These are phyloP conservation scores for Nezara viridula DNA, from an alignment of 2,888 invertebrate genomes.

Conservation along the genomic window DNA sequence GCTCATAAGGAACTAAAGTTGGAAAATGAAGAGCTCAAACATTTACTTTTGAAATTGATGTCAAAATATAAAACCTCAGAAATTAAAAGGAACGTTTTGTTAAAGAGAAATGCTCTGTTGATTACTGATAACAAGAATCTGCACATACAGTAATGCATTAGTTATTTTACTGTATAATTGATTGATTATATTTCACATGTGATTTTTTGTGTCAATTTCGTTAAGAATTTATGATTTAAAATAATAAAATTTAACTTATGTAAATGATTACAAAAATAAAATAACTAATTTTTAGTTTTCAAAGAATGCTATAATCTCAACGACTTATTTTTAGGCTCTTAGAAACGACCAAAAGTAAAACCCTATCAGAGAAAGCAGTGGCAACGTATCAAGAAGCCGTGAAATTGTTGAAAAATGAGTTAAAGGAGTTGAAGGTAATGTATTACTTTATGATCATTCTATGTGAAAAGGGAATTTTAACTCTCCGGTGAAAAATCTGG, in stretches of 20 bases:
- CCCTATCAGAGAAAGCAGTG: slow-evolving; percentile 7
- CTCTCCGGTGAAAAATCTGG: no score
- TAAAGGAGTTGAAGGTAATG: slow-evolving; percentile 9
- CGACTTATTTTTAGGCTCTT: not conserved
- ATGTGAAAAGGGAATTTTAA: not conserved
- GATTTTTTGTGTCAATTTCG: not conserved
- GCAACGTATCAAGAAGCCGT: not conserved
- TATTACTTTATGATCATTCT: not conserved
- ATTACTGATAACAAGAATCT: slow-evolving; percentile 35
- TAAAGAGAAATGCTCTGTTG: slow-evolving; percentile 13
- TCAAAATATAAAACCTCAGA: slow-evolving; percentile 33
- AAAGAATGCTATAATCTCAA: not conserved
- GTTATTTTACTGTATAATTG: not conserved
- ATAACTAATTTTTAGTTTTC: not conserved
- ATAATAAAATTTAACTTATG: not conserved
- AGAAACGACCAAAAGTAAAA: not conserved
- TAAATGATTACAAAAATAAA: not conserved
- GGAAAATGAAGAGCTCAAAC: slow-evolving; percentile 46
- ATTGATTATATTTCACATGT: not conserved
- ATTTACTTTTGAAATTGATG: slow-evolving; percentile 31
- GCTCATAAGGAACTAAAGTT: not conserved
- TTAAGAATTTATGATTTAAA: not conserved
- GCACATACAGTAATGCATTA: not conserved
- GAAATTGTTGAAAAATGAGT: not conserved
- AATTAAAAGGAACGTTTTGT: slow-evolving; percentile 16